These are phyloP conservation scores for Myiagra hebetior DNA, from an alignment of 2,113 vertebrate genomes.

Conservation along the genomic window DNA sequence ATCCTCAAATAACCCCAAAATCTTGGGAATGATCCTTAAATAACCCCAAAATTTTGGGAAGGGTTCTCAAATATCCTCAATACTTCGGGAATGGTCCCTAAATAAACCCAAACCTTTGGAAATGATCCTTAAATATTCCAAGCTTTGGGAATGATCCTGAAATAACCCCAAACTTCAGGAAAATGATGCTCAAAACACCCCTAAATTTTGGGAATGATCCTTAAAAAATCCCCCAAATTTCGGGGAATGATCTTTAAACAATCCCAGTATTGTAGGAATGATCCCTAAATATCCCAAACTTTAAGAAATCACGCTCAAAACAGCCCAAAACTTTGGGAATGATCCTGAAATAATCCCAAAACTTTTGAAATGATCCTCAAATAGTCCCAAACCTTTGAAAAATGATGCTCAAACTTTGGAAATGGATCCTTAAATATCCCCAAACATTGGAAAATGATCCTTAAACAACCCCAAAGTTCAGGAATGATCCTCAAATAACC, in stretches of 20 bases:
- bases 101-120: not conserved
- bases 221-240: not conserved
- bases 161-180: not conserved
- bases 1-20: not conserved
- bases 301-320: too few species aligned
- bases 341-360: not conserved
- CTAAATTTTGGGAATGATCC: not conserved
- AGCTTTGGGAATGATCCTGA: not conserved
- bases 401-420: too few species aligned
- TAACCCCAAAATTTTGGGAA: not conserved
- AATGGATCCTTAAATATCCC: too few species aligned
- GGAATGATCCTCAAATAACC: too few species aligned
- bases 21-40: not conserved
- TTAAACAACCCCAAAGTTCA: too few species aligned
- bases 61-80: not conserved
- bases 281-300: too few species aligned
- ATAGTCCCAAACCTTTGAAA: too few species aligned
- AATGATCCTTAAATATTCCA: not conserved
- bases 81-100: not conserved
- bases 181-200: not conserved
- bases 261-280: too few species aligned
- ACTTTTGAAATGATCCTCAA: too few species aligned
- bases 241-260: not conserved
- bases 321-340: too few species aligned
- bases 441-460: too few species aligned